These are phyloP conservation scores for Mesoclemmys tuberculata DNA, from an alignment of 2,113 vertebrate genomes.

Conservation along the genomic window DNA sequence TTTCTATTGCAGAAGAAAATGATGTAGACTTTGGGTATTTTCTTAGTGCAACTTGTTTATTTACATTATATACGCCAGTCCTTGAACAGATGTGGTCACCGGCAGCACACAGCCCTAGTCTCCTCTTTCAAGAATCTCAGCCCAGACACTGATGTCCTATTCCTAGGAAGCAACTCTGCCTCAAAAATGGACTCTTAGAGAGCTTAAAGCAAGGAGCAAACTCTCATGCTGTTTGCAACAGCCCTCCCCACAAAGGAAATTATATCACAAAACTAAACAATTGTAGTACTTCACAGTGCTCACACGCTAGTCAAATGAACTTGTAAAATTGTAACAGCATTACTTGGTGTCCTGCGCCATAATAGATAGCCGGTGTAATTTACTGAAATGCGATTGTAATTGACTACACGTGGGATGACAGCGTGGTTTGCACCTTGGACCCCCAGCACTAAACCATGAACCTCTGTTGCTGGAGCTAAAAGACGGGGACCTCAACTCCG, in stretches of 20 bases:
- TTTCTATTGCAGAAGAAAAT: neutral
- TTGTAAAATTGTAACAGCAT: too few species aligned
- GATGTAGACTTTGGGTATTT: neutral
- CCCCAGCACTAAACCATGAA: neutral
- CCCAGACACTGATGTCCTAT: neutral
- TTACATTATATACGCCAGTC: accelerated
- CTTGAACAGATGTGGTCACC: neutral
- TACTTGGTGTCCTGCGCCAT: neutral
- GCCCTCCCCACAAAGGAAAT: neutral
- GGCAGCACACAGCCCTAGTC: neutral
- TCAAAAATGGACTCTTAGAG: neutral
- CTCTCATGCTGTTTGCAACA: neutral
- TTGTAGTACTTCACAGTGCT: too few species aligned
- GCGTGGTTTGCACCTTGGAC: neutral
- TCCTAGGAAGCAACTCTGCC: neutral
- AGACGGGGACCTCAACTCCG: neutral
- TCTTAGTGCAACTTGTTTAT: neutral
- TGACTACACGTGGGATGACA: neutral
- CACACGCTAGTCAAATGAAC: too few species aligned
- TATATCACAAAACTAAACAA: neutral
- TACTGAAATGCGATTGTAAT: neutral
- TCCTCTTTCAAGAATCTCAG: neutral
- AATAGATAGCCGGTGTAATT: neutral
- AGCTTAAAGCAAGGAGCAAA: neutral
- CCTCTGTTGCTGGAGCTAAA: neutral